Conservation (phyloP, 2,113 vertebrate species). For the Corythaeola cristata region DNA sequence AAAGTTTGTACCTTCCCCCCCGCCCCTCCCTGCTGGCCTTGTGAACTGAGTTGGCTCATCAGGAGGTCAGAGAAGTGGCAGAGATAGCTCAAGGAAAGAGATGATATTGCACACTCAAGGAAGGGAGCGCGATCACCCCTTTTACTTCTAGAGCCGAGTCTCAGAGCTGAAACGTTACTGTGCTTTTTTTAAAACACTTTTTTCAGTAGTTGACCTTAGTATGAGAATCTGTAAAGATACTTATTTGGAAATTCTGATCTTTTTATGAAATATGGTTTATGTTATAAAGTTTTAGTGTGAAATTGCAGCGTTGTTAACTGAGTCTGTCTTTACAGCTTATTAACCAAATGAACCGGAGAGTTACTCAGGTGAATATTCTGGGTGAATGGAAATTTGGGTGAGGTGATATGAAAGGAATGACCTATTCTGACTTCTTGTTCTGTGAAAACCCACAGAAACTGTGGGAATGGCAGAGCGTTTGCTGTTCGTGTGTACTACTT, state of each 20-base stretch:
- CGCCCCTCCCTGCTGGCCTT: too few relatives aligned
- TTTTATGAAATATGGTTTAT: neutral
- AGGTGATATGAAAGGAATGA: constrained; percentile 12
- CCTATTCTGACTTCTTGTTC: neutral
- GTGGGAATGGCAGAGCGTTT: neutral
- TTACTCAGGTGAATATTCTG: constrained; percentile 30
- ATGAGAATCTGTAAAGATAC: neutral
- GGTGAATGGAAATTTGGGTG: neutral
- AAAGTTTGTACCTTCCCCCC: neutral
- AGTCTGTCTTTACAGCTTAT: neutral
- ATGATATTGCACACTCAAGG: neutral
- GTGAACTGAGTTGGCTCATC: neutral
- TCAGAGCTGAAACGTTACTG: neutral
- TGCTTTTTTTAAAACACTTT: neutral
- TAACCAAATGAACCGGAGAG: neutral
- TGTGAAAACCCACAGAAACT: neutral
- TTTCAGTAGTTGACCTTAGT: neutral
- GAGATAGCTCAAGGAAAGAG: neutral
- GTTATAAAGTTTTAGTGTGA: neutral
- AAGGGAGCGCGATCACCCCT: neutral
- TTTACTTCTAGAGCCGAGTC: neutral
- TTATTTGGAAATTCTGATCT: neutral
- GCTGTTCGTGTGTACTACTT: neutral
- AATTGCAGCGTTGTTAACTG: neutral
- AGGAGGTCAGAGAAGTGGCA: constrained; percentile 3